Percentiles rank a stretch among this genome's conserved stretches.
phyloP scores from a whole-genome alignment of 2,113 vertebrate genomes.

The Onychostoma macrolepis region DNA sequence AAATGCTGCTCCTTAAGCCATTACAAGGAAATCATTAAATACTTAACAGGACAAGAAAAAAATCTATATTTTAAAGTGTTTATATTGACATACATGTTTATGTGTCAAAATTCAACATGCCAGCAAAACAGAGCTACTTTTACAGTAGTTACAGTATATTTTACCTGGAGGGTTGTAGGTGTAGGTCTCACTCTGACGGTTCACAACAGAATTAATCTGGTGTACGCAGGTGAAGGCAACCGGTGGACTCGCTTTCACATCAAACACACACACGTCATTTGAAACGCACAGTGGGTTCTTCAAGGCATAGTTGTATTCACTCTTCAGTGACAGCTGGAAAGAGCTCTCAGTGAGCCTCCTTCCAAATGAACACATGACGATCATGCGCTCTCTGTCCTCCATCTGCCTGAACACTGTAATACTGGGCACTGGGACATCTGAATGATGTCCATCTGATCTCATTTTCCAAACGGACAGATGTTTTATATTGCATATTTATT shows the following conservation, averaged over 20 bases:
- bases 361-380: background rate
- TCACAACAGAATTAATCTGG: background rate
- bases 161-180: background rate
- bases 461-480: no score
- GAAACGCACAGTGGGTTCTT: background rate
- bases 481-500: no score
- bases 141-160: no score
- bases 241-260: constrained; percentile 20
- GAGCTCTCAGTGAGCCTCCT: background rate
- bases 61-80: background rate
- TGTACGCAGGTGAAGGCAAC: constrained; percentile 38
- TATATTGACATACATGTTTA: background rate
- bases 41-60: background rate
- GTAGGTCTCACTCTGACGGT: constrained; percentile 7
- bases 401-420: constrained; percentile 14
- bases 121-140: background rate
- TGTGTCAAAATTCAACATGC: background rate
- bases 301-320: background rate
- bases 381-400: background rate
- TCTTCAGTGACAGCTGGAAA: constrained; percentile 14
- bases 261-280: background rate
- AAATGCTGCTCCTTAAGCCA: background rate
- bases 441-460: background rate
- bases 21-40: background rate
- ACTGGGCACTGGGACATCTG: background rate